These are phyloP conservation scores for Ceratina calcarata DNA, from an alignment of 1,140 invertebrate species.

Conservation along the genomic window DNA sequence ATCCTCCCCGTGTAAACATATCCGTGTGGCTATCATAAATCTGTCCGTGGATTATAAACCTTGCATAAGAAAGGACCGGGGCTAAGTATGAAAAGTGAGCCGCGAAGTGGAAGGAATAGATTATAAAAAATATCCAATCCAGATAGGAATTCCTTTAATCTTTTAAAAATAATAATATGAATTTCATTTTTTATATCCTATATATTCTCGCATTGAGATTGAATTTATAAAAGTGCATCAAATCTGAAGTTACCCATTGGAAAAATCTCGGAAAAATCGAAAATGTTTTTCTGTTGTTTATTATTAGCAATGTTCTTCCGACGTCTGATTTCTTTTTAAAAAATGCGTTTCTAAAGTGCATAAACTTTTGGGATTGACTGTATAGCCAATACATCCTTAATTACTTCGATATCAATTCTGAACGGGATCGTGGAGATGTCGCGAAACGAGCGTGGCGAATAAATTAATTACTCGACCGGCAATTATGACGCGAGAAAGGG, in stretches of 20 bases:
- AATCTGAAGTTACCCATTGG: too few relatives aligned
- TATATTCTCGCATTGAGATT: too few relatives aligned
- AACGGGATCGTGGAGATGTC: not conserved
- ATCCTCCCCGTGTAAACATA: conserved; percentile 37
- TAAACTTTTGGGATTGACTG: too few relatives aligned
- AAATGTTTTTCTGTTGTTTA: too few relatives aligned
- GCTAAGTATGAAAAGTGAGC: not conserved
- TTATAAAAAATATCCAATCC: not conserved
- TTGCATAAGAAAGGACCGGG: not conserved
- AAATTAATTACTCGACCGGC: conserved; percentile 45
- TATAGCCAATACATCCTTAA: too few relatives aligned
- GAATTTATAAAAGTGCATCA: too few relatives aligned
- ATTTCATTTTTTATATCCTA: too few relatives aligned
- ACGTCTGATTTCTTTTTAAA: too few relatives aligned
- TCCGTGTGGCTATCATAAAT: conserved; percentile 24
- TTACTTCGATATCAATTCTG: conserved; percentile 28
- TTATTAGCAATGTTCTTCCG: too few relatives aligned
- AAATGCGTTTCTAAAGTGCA: too few relatives aligned
- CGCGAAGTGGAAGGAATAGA: not conserved
- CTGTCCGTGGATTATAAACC: not conserved
- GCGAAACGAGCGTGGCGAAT: conserved; percentile 15
- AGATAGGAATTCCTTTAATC: not conserved
- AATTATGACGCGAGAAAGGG: conserved; percentile 31
- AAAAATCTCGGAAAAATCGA: too few relatives aligned
- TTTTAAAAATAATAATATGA: too few relatives aligned